Evolutionary conservation across 2,113 vertebrate species (phyloP).

Genomic region (Rhynchomys soricoides): DNA sequence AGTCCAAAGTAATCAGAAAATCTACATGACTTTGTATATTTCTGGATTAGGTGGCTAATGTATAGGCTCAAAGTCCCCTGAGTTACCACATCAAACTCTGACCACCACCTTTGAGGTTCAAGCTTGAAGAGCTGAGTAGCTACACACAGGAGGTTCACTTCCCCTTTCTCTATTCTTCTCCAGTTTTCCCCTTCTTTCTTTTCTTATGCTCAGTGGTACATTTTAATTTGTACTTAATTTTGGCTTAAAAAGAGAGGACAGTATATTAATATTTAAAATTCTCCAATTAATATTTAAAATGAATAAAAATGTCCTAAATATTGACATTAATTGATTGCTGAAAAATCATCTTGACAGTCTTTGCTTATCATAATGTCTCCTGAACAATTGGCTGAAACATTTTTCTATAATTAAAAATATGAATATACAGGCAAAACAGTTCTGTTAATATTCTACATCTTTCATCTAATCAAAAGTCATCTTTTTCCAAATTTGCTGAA

Average conservation of each 20-base stretch:
- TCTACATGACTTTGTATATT: not conserved
- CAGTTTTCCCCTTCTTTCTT: not conserved
- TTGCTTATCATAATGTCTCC: not conserved
- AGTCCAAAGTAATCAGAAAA: slow-evolving; percentile 19
- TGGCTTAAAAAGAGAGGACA: not conserved
- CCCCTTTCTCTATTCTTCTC: not conserved
- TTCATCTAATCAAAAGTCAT: not conserved
- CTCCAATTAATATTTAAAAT: not conserved
- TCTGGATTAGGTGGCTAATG: not conserved
- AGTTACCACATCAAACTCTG: not conserved
- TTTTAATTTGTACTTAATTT: not conserved
- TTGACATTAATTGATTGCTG: not conserved
- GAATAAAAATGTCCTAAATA: not conserved
- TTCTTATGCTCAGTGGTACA: not conserved
- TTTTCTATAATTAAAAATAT: not conserved
- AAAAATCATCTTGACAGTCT: not conserved
- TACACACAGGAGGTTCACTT: rapidly evolving
- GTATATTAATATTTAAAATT: not conserved
- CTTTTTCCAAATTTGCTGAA: not conserved
- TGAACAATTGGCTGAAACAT: not conserved
- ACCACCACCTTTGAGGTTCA: not conserved
- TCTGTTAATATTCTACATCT: not conserved
- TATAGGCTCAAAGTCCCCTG: not conserved
- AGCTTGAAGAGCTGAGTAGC: not conserved
- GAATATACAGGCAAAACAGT: not conserved